Conservation (phyloP, 2,797 vertebrate genomes). For the Morus bassanus region DNA sequence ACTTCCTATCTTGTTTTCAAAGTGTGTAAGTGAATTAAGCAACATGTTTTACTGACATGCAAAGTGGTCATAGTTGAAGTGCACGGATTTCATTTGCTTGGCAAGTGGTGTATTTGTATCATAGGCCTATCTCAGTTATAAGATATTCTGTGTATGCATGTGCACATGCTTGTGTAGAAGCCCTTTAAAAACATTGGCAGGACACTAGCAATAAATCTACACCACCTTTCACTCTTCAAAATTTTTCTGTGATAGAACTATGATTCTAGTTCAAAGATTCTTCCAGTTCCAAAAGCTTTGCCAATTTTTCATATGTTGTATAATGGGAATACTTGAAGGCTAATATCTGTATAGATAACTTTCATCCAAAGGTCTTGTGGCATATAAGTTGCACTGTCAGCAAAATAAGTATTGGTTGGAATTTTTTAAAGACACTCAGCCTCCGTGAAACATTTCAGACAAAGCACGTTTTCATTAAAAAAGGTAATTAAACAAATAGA, state of each 20-base stretch:
- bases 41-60: neutral
- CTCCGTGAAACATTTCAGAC: neutral
- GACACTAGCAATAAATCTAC: neutral
- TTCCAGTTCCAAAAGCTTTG: neutral
- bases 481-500: neutral
- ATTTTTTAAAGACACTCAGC: neutral
- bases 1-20: constrained; percentile 17
- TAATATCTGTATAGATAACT: neutral
- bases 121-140: neutral
- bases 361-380: neutral
- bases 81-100: neutral
- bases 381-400: neutral
- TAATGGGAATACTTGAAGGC: neutral
- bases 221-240: neutral
- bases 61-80: neutral
- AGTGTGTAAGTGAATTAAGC: neutral
- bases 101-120: neutral
- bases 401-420: neutral
- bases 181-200: neutral
- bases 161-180: neutral
- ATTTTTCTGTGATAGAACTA: neutral
- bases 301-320: neutral
- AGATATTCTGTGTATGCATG: neutral
- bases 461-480: neutral
- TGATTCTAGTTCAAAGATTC: neutral